Percentiles rank a stretch among this genome's conserved stretches.
phyloP scores from a whole-genome alignment of 1,140 invertebrate genomes.

The Daktulosphaira vitifoliae region DNA sequence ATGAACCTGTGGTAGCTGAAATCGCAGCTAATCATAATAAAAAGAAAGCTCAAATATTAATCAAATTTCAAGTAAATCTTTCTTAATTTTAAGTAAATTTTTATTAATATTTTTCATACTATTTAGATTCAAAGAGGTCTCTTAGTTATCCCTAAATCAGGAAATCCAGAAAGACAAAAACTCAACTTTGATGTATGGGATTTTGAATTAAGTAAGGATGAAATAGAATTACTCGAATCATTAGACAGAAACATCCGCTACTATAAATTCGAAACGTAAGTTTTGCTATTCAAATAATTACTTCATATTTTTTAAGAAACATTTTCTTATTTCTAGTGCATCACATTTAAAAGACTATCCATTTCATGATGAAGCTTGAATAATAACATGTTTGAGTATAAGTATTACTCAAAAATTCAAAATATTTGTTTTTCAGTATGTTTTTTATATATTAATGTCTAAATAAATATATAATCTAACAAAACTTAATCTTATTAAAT shows the following conservation, averaged over 20 bases:
- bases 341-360: constrained; percentile 39
- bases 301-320: not conserved
- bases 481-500: no score
- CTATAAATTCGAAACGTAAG: constrained; percentile 40
- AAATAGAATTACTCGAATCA: constrained; percentile 44
- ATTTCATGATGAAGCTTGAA: constrained; percentile 38
- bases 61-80: constrained; percentile 55
- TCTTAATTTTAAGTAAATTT: no score
- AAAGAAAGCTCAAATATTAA: constrained; percentile 58
- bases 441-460: no score
- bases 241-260: constrained; percentile 42
- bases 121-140: constrained; percentile 46
- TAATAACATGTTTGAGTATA: no score
- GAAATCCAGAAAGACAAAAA: constrained; percentile 56
- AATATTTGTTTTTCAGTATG: no score
- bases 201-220: constrained; percentile 54
- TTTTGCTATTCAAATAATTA: constrained; percentile 27
- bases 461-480: no score
- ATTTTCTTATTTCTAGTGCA: constrained; percentile 28
- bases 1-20: constrained; percentile 54
- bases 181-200: constrained; percentile 65
- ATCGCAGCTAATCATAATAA: constrained; percentile 61
- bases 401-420: no score
- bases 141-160: constrained; percentile 56
- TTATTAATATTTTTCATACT: not conserved